Percentiles rank a stretch among this genome's conserved stretches.
Conservation (phyloP, 2,113 vertebrate species). For the Coracopsis vasa region DNA sequence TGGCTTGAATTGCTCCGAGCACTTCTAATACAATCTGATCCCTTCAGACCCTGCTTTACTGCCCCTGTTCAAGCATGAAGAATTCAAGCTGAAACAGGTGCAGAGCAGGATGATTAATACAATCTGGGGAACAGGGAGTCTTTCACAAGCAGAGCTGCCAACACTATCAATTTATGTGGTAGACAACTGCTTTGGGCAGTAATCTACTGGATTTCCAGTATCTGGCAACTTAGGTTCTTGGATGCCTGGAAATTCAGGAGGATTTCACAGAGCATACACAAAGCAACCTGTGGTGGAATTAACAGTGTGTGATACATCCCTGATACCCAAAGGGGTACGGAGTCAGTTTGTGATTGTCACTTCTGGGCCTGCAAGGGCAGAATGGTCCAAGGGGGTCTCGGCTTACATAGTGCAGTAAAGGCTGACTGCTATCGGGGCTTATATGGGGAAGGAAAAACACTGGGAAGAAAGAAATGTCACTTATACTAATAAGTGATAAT, state of each 20-base stretch:
- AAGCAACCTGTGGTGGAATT: not conserved
- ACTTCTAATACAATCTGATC: constrained; percentile 60
- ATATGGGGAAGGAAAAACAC: not conserved
- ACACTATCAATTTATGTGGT: constrained; percentile 64
- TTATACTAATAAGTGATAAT: not conserved
- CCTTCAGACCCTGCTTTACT: constrained; percentile 54
- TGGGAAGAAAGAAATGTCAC: not conserved
- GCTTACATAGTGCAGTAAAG: not conserved
- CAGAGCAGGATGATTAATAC: constrained; percentile 63
- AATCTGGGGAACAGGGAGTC: constrained; percentile 58
- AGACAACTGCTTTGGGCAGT: constrained; percentile 68
- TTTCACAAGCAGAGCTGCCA: constrained; percentile 67
- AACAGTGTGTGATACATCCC: not conserved
- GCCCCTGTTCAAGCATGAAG: constrained; percentile 64
- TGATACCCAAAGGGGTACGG: not conserved
- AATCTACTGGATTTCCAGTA: constrained; percentile 55
- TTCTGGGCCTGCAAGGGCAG: not conserved
- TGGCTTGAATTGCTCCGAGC: constrained; percentile 48
- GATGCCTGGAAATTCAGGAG: constrained; percentile 37
- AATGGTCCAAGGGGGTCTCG: not conserved
- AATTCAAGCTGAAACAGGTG: constrained; percentile 70
- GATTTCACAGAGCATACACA: constrained; percentile 30
- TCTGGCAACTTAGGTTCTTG: constrained; percentile 21
- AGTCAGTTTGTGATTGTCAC: not conserved
- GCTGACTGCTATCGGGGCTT: not conserved